phyloP scores from a whole-genome alignment of 2,888 invertebrate genomes.

The Polymixis flavicincta region DNA sequence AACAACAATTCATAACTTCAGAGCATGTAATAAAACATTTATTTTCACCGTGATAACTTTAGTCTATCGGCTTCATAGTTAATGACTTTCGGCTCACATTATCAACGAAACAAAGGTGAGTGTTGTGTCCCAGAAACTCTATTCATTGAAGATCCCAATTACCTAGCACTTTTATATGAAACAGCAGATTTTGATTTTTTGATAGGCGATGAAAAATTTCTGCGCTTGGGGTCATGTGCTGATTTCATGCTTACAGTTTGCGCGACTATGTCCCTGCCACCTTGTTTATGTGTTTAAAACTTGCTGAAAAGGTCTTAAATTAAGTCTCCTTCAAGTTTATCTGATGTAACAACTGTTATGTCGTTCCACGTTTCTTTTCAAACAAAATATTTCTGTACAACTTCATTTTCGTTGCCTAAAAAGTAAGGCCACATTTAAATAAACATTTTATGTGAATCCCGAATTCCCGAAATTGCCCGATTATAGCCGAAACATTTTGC shows the following conservation, averaged over 20 bases:
- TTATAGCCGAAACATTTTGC: slow-evolving; percentile 15
- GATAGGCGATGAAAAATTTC: too few relatives aligned
- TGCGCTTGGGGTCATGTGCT: too few relatives aligned
- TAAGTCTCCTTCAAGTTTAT: neutral
- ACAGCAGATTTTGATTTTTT: too few relatives aligned
- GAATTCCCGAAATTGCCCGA: slow-evolving; percentile 11
- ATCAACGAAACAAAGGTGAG: slow-evolving; percentile 50
- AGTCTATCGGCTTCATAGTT: slow-evolving; percentile 33
- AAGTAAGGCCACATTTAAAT: slow-evolving; percentile 5
- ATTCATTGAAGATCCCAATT: slow-evolving; percentile 59
- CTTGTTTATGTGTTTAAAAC: neutral
- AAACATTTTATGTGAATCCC: slow-evolving; percentile 1
- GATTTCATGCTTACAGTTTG: too few relatives aligned
- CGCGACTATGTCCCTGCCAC: too few relatives aligned
- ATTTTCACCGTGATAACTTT: slow-evolving; percentile 34
- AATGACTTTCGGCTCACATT: slow-evolving; percentile 49
- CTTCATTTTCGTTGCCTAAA: neutral
- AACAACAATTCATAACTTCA: neutral
- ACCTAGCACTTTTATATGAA: too few relatives aligned
- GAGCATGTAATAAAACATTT: slow-evolving; percentile 35
- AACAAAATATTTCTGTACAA: neutral
- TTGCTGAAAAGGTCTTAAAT: neutral
- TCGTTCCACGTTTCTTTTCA: neutral
- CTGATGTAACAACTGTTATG: neutral
- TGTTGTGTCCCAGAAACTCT: slow-evolving; percentile 48